Percentiles rank a stretch among this genome's conserved stretches.
These are phyloP conservation scores for Drosophila longiperda DNA, from an alignment of 2,888 invertebrate species.

Conservation along the genomic window DNA sequence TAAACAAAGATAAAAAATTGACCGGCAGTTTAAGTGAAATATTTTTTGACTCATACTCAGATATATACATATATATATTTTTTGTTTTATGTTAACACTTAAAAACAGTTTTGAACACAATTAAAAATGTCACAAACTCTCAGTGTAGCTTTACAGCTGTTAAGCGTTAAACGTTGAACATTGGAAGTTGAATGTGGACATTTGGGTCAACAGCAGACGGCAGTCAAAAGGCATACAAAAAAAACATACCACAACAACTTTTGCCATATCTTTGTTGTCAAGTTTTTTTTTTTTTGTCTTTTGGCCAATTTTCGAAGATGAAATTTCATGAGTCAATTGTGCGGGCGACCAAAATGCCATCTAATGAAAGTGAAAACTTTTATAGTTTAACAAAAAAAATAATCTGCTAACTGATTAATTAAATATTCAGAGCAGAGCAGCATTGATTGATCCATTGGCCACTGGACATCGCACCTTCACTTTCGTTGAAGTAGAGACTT, in stretches of 20 bases:
- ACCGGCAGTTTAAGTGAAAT: not conserved
- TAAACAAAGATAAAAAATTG: not conserved
- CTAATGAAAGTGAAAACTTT: slow-evolving; percentile 55
- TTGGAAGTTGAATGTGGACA: slow-evolving; percentile 51
- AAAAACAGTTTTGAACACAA: not conserved
- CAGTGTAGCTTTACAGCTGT: slow-evolving; percentile 21
- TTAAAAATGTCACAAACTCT: not conserved
- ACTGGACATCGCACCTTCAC: slow-evolving; percentile 41
- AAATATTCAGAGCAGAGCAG: slow-evolving; percentile 22
- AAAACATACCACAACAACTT: slow-evolving; percentile 12
- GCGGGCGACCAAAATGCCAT: slow-evolving; percentile 37
- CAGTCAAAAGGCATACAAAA: slow-evolving; percentile 35
- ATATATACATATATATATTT: no score
- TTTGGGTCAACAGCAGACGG: slow-evolving; percentile 61
- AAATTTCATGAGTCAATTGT: slow-evolving; percentile 40
- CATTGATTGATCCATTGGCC: slow-evolving; percentile 26
- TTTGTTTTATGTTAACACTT: no score
- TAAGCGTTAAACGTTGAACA: slow-evolving; percentile 34
- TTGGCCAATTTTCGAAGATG: slow-evolving; percentile 41
- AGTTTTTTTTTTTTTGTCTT: slow-evolving; percentile 12
- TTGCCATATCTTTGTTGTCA: slow-evolving; percentile 41
- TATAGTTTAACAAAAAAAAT: slow-evolving; percentile 8
- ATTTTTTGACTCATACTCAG: not conserved
- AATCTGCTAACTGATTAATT: not conserved
- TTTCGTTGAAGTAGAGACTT: slow-evolving; percentile 57